Percentiles rank a stretch among this genome's conserved stretches.
These are phyloP conservation scores for Pituophis catenifer DNA, from an alignment of 2,113 vertebrate species.

Conservation along the genomic window DNA sequence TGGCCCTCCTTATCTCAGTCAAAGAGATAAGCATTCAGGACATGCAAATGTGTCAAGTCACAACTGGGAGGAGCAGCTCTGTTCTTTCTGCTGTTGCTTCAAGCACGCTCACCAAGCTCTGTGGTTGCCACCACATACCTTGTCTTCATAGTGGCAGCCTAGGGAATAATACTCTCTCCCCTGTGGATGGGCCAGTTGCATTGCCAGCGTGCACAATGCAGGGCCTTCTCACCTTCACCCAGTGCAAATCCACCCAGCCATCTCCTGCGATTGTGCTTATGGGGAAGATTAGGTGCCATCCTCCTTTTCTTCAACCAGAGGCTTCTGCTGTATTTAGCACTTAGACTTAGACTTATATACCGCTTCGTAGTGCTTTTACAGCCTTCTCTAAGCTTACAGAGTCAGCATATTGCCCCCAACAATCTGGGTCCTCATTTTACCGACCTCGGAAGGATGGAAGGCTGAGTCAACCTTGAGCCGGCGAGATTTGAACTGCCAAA, in stretches of 20 bases:
- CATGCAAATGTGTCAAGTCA: not conserved
- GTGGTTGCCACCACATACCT: not conserved
- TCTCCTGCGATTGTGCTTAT: not conserved
- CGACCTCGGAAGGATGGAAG: no score
- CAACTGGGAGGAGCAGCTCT: not conserved
- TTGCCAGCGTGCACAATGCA: not conserved
- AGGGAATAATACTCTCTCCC: not conserved
- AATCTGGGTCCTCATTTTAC: no score
- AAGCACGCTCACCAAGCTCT: not conserved
- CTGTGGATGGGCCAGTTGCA: no score
- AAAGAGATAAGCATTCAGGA: not conserved
- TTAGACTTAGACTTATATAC: no score
- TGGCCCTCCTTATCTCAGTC: not conserved
- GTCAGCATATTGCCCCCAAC: no score
- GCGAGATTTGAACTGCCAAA: no score
- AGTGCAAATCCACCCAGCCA: no score
- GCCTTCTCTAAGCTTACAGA: no score
- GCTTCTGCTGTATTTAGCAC: not conserved
- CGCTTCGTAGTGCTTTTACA: no score
- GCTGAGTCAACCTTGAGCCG: no score
- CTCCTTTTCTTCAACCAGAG: not conserved
- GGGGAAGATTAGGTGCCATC: not conserved
- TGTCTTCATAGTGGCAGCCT: not conserved
- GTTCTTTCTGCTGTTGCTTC: not conserved
- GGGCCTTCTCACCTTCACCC: not conserved